Conservation (phyloP, 2,888 invertebrate species). For the Drosophila prolongata region DNA sequence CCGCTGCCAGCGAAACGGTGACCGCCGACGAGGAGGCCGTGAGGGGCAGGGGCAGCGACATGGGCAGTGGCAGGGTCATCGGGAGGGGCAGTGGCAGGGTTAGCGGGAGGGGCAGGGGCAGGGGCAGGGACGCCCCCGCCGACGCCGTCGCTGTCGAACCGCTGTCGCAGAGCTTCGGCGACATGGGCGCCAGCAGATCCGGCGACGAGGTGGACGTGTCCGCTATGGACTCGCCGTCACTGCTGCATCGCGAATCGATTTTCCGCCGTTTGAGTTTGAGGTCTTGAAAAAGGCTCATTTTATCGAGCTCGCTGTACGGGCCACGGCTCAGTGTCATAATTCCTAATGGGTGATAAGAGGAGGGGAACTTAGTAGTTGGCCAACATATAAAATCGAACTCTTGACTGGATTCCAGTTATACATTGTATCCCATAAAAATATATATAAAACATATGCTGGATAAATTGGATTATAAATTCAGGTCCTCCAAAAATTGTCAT, state of each 20-base stretch:
- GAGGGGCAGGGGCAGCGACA: conserved; percentile 29
- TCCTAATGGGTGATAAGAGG: conserved; percentile 86
- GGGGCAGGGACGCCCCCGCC: conserved; percentile 15
- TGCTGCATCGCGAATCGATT: conserved; percentile 98
- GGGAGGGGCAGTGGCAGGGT: conserved; percentile 41
- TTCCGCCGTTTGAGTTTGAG: conserved; percentile 98
- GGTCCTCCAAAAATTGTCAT: too few relatives aligned
- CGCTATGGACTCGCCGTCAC: conserved; percentile 97
- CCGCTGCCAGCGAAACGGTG: conserved; percentile 38
- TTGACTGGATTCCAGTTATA: background rate
- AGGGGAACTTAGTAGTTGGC: background rate
- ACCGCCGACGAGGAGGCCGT: conserved; percentile 48
- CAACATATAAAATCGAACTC: background rate
- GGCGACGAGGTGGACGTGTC: conserved; percentile 97
- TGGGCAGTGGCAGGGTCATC: conserved; percentile 24
- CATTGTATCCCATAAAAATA: background rate
- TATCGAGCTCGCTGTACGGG: conserved; percentile 97
- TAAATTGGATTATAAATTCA: too few relatives aligned
- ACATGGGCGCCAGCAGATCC: conserved; percentile 92
- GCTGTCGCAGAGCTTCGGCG: conserved; percentile 90
- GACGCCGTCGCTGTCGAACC: conserved; percentile 1
- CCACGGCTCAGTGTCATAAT: conserved; percentile 99
- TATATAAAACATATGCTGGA: too few relatives aligned
- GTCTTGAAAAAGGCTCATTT: conserved; percentile 99
- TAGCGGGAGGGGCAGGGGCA: conserved; percentile 38